phyloP scores from a whole-genome alignment of 2,113 vertebrate species.

The Ageneiosus marmoratus region DNA sequence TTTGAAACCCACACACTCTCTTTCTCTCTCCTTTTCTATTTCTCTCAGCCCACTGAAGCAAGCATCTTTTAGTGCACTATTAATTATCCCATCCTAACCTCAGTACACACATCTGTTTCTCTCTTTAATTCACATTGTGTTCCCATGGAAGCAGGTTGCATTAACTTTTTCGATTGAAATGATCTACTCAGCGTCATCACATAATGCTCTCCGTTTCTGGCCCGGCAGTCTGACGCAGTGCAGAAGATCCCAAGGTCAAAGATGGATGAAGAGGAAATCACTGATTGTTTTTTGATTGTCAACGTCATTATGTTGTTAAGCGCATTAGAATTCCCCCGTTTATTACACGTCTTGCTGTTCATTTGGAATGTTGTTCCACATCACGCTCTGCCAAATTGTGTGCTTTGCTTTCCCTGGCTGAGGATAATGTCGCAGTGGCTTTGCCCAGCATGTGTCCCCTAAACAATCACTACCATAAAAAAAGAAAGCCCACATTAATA shows the following conservation, averaged over 20 bases:
- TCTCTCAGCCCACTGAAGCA: background rate
- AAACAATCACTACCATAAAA: background rate
- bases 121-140: background rate
- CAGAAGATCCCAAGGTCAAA: constrained; percentile 38
- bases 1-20: constrained; percentile 2
- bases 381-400: background rate
- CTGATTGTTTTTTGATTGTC: constrained; percentile 13
- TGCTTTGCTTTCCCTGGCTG: background rate
- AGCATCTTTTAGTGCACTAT: constrained; percentile 12
- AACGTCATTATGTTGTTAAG: constrained; percentile 10
- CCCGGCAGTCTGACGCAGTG: background rate
- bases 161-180: constrained; percentile 19
- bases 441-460: background rate
- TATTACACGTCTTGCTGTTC: constrained; percentile 12
- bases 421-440: background rate
- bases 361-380: constrained; percentile 12
- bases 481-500: background rate
- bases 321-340: constrained; percentile 9
- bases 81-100: constrained; percentile 6
- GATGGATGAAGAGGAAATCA: background rate
- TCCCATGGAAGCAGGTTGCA: constrained; percentile 24
- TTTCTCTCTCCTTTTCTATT: background rate
- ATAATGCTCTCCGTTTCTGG: background rate
- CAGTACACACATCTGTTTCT: background rate
- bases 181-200: background rate